Conservation (phyloP, 2,113 vertebrate genomes). For the Spea multiplicata region DNA sequence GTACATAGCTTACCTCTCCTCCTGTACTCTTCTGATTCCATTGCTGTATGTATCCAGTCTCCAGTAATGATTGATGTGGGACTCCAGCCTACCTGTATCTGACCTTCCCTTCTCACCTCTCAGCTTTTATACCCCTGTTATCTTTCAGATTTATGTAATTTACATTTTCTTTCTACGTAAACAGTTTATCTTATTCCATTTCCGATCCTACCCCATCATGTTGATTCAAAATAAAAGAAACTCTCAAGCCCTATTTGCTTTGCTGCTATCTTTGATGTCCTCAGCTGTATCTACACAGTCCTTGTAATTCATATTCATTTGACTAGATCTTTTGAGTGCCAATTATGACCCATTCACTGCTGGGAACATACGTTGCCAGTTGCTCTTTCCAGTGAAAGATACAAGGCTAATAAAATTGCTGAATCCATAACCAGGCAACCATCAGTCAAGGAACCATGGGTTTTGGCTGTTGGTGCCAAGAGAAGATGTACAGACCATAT, state of each 20-base stretch:
- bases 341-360: constrained; percentile 27
- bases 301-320: constrained; percentile 10
- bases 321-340: background rate
- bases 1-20: constrained; percentile 62
- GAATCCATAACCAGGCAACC: no score
- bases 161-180: constrained; percentile 47
- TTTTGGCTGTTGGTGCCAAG: no score
- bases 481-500: no score
- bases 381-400: background rate
- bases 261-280: constrained; percentile 59
- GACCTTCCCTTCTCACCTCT: constrained; percentile 31
- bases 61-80: constrained; percentile 9
- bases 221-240: constrained; percentile 43
- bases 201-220: constrained; percentile 51
- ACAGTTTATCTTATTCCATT: constrained; percentile 55
- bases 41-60: constrained; percentile 19
- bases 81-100: background rate
- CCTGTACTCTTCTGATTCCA: constrained; percentile 69
- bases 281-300: constrained; percentile 41
- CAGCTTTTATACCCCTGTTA: constrained; percentile 59
- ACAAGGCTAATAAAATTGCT: background rate
- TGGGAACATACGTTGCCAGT: constrained; percentile 7
- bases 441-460: no score
- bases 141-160: constrained; percentile 48
- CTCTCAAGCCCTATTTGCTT: constrained; percentile 48